A percentile compares a stretch with the other conserved stretches of the same genome.
Evolutionary conservation across 2,797 vertebrate genomes (phyloP).

Genomic region (Phrynocephalus guinanensis): DNA sequence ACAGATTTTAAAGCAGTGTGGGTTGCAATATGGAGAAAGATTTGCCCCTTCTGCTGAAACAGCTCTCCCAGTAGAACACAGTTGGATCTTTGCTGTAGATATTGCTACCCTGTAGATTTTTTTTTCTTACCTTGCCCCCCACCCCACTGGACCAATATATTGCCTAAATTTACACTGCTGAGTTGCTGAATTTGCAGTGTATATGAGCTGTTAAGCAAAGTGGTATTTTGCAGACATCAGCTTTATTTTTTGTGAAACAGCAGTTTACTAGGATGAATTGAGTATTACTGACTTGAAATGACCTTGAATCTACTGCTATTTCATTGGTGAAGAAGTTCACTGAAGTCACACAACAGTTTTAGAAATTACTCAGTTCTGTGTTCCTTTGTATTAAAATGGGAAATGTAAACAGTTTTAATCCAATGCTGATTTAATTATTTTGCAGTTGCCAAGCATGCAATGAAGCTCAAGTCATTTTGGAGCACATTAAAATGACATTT

Average conservation of each 20-base stretch:
- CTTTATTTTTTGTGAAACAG: not conserved
- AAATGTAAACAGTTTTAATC: conserved; percentile 46
- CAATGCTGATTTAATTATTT: conserved; percentile 53
- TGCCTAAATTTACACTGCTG: not conserved
- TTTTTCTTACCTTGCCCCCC: no score
- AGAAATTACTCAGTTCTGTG: conserved; percentile 41
- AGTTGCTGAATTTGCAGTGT: no score
- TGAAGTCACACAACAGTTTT: conserved; percentile 39
- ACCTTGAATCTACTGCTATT: not conserved
- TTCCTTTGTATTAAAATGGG: conserved; percentile 48
- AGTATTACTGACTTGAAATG: not conserved
- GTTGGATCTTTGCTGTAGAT: not conserved
- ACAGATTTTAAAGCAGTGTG: no score
- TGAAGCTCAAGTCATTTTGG: conserved; percentile 17
- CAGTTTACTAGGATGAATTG: not conserved
- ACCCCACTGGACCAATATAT: no score
- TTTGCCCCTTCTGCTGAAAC: no score
- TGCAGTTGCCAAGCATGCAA: conserved; percentile 44
- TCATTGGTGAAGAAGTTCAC: conserved; percentile 24
- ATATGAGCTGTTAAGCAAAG: no score
- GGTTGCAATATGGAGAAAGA: no score
- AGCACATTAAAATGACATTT: conserved; percentile 42
- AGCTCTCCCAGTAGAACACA: no score
- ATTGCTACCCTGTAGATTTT: not conserved
- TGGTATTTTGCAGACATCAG: not conserved